These are phyloP conservation scores for Odontamblyopus lacepedii DNA, from an alignment of 2,797 vertebrate genomes.

Conservation along the genomic window DNA sequence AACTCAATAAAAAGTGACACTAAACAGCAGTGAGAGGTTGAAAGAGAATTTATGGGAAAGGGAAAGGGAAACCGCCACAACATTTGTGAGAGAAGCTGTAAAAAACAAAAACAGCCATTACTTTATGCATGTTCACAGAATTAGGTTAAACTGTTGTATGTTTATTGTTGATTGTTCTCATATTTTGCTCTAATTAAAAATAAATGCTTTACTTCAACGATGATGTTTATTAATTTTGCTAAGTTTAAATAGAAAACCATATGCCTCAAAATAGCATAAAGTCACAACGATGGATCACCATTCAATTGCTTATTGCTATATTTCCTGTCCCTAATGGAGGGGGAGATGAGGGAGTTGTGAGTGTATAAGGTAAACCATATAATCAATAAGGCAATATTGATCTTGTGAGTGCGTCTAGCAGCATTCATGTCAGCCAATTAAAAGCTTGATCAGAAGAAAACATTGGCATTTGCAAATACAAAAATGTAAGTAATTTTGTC, in stretches of 20 bases:
- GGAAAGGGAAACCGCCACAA: neutral
- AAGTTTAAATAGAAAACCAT: constrained; percentile 18
- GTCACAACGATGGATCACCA: too few relatives aligned
- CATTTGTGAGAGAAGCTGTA: neutral
- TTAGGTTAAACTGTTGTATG: neutral
- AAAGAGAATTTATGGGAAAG: neutral
- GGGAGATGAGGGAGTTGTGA: constrained; percentile 11
- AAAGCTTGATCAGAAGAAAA: constrained; percentile 27
- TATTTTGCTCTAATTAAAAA: neutral
- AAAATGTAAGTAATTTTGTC: too few relatives aligned
- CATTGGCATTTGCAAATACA: constrained; percentile 9
- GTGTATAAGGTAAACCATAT: constrained; percentile 30
- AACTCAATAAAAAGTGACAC: constrained; percentile 4
- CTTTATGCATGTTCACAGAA: neutral
- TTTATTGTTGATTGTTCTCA: neutral
- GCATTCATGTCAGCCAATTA: constrained; percentile 31
- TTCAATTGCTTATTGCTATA: too few relatives aligned
- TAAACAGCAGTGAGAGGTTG: neutral
- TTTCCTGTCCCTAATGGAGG: too few relatives aligned
- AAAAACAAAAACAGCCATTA: neutral
- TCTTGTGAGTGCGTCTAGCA: constrained; percentile 23
- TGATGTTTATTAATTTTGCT: neutral
- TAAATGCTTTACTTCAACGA: neutral
- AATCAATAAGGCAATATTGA: constrained; percentile 47
- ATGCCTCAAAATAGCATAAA: too few relatives aligned